Base-by-base conservation (phyloP, 1,140 invertebrate species). In the Olivierus martensii region DNA sequence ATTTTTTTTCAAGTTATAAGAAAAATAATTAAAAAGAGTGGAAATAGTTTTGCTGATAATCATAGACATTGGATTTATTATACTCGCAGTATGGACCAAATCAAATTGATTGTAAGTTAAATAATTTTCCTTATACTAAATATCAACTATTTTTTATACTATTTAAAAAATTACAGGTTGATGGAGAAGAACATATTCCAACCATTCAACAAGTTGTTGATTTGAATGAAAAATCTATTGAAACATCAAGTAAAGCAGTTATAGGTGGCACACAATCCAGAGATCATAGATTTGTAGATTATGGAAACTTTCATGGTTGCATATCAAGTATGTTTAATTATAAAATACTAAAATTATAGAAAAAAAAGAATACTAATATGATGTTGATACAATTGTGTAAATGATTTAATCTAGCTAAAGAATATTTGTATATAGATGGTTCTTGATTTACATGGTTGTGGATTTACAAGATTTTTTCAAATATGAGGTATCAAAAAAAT, bases 1-100 rank as follows among this genome's bases (percentile, higher is more conserved):
- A 14, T 28, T 39, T 37, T 11, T 52, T 28, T 57, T 55, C 46
- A 37, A 62, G 59, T 62, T 36, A 47, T 60, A 11, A 34, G 46
- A 43, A 46, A 47, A 14, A 46, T 59, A 34, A 53, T 39, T 46
- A 45, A 51, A 49, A 45, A 51, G 15, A 54, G 58, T 21, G n/a
- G 19, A 4, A 50, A 41, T 34, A 50, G 49, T 34, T 63, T 61
- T 38, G 44, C 49, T 18, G 63, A 90, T 60, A 80, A 82, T 36
- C 82, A 82, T 6, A 71, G 87, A 48, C 87, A 92, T 66, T 89
- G 86, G 45, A 75, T 91, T 37, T 88, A 87, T 63, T 91, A 88
- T 59, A 78, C 78, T 52, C 71, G 87, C 52, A 77, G 79, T 56
- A 77, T 78, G 12, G 78, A 81, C 43, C 79, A 80, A 12, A 79